These are phyloP conservation scores for Helicoverpa zea DNA, from an alignment of 1,140 invertebrate species.

Conservation along the genomic window DNA sequence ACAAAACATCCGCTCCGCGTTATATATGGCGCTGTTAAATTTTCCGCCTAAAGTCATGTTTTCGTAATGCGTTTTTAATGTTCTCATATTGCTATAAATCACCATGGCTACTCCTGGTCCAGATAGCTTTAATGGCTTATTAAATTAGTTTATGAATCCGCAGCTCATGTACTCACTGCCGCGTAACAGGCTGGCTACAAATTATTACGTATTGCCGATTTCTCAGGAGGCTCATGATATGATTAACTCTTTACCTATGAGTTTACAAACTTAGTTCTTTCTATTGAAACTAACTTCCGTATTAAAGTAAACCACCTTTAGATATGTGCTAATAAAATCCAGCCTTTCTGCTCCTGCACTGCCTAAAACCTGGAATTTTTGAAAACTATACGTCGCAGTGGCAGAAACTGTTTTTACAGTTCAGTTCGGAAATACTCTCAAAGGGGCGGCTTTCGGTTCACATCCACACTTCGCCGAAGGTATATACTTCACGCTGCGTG, in stretches of 20 bases:
- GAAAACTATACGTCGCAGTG: too few relatives aligned
- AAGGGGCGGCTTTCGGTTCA: constrained; percentile 10
- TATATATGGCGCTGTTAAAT: constrained; percentile 78
- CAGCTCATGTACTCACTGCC: constrained; percentile 19
- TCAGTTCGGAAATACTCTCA: background rate
- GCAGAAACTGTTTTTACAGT: background rate
- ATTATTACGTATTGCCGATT: constrained; percentile 27
- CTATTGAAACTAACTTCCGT: too few relatives aligned
- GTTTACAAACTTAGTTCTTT: background rate
- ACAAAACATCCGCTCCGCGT: constrained; percentile 70
- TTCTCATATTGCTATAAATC: constrained; percentile 86
- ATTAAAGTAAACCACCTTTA: too few relatives aligned
- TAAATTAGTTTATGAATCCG: constrained; percentile 82
- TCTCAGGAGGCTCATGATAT: constrained; percentile 4
- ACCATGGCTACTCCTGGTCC: constrained; percentile 80
- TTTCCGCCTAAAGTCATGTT: constrained; percentile 83
- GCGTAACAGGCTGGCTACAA: constrained; percentile 13
- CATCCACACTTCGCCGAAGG: constrained; percentile 15
- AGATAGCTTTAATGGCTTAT: constrained; percentile 85
- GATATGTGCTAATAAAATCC: too few relatives aligned
- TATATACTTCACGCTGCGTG: constrained; percentile 15
- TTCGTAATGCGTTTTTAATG: constrained; percentile 86
- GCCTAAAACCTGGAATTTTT: too few relatives aligned
- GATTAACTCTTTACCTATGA: background rate
- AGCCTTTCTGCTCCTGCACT: too few relatives aligned